phyloP scores from a whole-genome alignment of 35 echinoderm and acorn worm genomes.

The Lytechinus pictus region DNA sequence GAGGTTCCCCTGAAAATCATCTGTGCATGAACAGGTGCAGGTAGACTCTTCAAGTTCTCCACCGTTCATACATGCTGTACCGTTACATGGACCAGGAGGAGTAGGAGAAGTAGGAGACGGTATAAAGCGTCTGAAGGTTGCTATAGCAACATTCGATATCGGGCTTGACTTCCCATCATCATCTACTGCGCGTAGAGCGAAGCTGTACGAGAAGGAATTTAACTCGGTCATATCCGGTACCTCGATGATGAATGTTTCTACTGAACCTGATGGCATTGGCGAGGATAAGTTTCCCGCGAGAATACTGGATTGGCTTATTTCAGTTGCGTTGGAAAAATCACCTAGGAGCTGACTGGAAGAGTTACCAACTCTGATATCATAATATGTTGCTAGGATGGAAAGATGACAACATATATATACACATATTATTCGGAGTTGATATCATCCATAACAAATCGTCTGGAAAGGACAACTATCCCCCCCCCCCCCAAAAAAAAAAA shows the following conservation, averaged over 20 bases:
- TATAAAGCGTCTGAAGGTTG: neutral
- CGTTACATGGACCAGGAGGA: neutral
- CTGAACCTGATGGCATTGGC: neutral
- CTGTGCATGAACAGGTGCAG: constrained; percentile 1
- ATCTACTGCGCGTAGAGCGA: neutral
- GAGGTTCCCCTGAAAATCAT: neutral
- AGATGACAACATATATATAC: neutral
- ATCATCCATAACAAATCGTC: neutral
- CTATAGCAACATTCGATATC: neutral
- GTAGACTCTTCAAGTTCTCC: neutral
- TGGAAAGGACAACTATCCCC: neutral
- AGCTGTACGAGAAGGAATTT: neutral
- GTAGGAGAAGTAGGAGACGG: neutral
- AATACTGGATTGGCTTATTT: neutral
- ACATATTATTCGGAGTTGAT: neutral
- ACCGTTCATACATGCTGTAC: neutral
- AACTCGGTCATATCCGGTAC: neutral
- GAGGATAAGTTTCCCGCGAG: neutral
- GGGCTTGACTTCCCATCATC: neutral
- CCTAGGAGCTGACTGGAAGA: neutral
- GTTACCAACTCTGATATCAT: constrained; percentile 1
- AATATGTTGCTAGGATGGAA: neutral
- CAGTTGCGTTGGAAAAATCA: neutral
- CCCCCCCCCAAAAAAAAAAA: neutral
- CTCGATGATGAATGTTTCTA: neutral